A percentile compares a stretch with the other conserved stretches of the same genome.
phyloP scores from a whole-genome alignment of 64 coral and sea anemone genomes.

The Porites australiensis region DNA sequence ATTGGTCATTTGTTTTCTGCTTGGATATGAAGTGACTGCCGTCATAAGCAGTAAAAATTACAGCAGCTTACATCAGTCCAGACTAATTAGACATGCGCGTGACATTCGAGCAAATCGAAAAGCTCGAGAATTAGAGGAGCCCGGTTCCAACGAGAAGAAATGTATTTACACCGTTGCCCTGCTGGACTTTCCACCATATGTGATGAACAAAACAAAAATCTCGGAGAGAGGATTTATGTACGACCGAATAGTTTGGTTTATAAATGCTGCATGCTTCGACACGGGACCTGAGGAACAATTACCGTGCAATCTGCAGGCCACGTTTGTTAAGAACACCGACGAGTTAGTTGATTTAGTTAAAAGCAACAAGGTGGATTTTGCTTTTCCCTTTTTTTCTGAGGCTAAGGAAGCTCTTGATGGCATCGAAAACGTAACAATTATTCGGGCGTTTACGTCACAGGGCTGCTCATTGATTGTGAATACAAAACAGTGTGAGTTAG shows the following conservation, averaged over 20 bases:
- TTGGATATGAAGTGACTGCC: not conserved
- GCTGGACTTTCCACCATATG: constrained; percentile 24
- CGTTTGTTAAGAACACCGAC: not conserved
- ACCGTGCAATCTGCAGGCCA: not conserved
- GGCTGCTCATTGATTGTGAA: constrained; percentile 21
- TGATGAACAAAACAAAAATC: not conserved
- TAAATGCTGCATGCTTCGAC: not conserved
- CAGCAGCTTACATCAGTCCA: not conserved
- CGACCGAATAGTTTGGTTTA: not conserved
- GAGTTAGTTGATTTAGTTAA: not conserved
- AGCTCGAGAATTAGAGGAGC: not conserved
- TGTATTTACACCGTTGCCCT: not conserved
- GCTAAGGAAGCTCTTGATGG: not conserved
- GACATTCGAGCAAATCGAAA: not conserved
- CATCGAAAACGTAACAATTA: not conserved
- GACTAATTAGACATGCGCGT: not conserved
- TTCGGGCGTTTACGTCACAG: not conserved
- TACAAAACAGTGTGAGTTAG: not conserved
- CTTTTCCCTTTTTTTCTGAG: constrained; percentile 3
- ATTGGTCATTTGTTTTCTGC: not conserved
- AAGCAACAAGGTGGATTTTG: constrained; percentile 22
- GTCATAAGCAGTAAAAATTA: not conserved
- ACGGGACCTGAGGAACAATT: not conserved
- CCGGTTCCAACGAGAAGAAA: no score
- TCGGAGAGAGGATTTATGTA: not conserved